Evolutionary conservation across 2,888 invertebrate species (phyloP).

Genomic region (Calameuta filiformis): DNA sequence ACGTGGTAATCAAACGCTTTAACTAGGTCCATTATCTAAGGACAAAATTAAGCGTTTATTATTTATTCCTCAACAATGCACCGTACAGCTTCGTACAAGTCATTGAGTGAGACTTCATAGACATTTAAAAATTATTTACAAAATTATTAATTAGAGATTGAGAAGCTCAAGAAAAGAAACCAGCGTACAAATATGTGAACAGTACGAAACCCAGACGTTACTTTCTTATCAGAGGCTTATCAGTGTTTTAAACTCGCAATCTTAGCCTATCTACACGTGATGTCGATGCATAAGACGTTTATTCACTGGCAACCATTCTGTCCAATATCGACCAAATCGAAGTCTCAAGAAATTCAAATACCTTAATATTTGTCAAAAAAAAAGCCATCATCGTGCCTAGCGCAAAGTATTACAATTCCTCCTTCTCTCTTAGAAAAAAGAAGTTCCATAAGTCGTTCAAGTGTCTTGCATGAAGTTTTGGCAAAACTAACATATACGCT

Average conservation of each 20-base stretch:
- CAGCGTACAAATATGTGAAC: background rate
- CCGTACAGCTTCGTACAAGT: background rate
- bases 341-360: background rate
- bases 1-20: background rate
- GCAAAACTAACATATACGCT: background rate
- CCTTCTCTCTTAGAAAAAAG: background rate
- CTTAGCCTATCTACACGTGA: background rate
- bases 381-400: background rate
- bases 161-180: background rate
- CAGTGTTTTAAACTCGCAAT: background rate
- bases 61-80: background rate
- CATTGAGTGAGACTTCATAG: background rate
- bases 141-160: background rate
- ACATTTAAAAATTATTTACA: too few species aligned
- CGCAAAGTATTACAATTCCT: background rate
- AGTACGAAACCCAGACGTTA: background rate
- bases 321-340: too few species aligned
- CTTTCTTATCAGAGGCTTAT: background rate
- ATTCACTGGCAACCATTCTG: background rate
- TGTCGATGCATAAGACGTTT: background rate
- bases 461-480: background rate
- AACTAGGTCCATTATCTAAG: background rate
- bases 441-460: background rate
- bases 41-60: background rate
- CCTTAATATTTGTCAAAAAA: background rate